Evolutionary conservation across 2,113 vertebrate genomes (phyloP), one percentile per base, ranked within the genome.

Genomic region (Hirundichthys speculiger): DNA sequence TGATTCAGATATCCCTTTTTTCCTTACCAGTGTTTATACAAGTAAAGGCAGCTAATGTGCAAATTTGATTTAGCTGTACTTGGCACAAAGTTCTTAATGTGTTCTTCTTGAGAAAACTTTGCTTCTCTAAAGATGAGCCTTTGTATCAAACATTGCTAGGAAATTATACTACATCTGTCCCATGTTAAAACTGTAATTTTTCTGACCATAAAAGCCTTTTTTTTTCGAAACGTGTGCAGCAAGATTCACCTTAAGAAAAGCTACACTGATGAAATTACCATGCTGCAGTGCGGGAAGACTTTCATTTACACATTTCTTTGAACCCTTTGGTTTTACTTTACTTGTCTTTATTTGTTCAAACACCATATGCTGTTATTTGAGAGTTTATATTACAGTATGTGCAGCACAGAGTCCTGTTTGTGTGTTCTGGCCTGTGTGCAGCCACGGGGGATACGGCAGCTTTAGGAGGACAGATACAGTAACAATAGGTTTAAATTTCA

Each of bases 401-500:
- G 53, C 10, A 24, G 25, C 14, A 0, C 43, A 20, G 2, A 3
- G 46, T 27, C 2, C 20, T 43, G 39, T 41, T 24, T 12, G 65
- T 69, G 47, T 62, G 70, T 62, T 60, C 64, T 50, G 41, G 50
- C 50, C 24, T 65, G 27, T 64, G 61, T 43, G 19, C 22, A 57
- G 63, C 63, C 68, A 63, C 64, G 52, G 45, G 65, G 30, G 51
- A 82, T 68, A 57, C 59, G 64, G 63, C 61, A 27, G 60, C 73
- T 75, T 60, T 61, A 66, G 43, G 62, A 10, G 57, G 27, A 45
- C 18, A 25, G 45, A 71, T 73, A 69, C 24, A 9, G 51, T 55
- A 67, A 66, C 75, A 20, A 73, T 67, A 64, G 75, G 50, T 69
- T 75, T 71, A 60, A n/a, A 65, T 86, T 88, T 85, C 85, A 86